phyloP scores from a whole-genome alignment of 2,797 vertebrate species.

The Tenualosa thibaudeaui region DNA sequence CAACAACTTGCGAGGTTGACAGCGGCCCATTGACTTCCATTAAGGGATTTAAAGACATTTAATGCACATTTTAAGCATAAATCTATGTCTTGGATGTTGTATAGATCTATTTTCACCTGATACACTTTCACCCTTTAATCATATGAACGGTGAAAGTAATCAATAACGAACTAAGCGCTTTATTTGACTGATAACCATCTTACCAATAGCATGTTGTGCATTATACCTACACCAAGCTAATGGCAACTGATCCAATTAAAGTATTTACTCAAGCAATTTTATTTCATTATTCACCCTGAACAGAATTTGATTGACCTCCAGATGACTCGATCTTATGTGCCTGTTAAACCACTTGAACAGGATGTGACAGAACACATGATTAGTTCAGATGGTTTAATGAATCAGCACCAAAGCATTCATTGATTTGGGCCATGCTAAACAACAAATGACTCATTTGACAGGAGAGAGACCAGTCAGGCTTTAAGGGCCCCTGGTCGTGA shows the following conservation, averaged over 20 bases:
- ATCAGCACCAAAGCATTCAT: slow-evolving; percentile 45
- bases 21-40: not conserved
- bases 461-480: not conserved
- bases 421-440: slow-evolving; percentile 37
- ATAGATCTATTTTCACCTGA: not conserved
- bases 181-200: slow-evolving; percentile 1
- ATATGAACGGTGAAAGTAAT: not conserved
- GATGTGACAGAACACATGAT: slow-evolving; percentile 25
- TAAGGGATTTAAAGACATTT: not conserved
- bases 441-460: slow-evolving; percentile 44
- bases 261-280: not conserved
- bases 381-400: slow-evolving; percentile 43
- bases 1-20: not conserved
- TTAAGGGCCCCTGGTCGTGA: not conserved
- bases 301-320: not conserved
- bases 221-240: not conserved
- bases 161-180: not conserved
- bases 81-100: not conserved
- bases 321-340: not conserved
- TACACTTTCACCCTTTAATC: slow-evolving; percentile 5
- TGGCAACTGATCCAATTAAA: slow-evolving; percentile 3
- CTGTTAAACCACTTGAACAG: not conserved
- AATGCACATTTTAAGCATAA: not conserved
- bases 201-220: not conserved
- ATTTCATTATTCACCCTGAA: not conserved